These are phyloP conservation scores for Graphium colonna DNA, from an alignment of 2,888 invertebrate species.

Conservation along the genomic window DNA sequence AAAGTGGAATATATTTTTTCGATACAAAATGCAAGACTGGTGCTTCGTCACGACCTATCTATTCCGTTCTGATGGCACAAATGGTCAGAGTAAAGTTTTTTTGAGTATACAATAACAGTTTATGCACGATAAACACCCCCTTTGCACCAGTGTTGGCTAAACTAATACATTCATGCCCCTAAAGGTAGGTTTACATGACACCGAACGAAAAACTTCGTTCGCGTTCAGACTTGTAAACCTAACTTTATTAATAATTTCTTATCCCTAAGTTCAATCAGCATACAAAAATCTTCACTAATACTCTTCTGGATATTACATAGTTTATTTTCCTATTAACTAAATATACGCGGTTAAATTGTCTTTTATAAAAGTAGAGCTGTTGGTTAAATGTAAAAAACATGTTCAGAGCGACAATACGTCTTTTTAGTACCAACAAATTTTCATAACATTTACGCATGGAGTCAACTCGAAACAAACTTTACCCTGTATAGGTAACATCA, in stretches of 20 bases:
- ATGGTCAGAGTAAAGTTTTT: constrained; percentile 43
- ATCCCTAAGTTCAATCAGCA: constrained; percentile 1
- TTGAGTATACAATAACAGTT: constrained; percentile 40
- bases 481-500: constrained; percentile 21
- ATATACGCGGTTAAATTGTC: constrained; percentile 4
- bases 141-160: constrained; percentile 46
- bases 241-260: neutral
- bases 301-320: constrained; percentile 4
- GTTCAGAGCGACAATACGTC: constrained; percentile 14
- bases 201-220: too few species aligned
- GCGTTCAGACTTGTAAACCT: neutral
- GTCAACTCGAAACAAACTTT: constrained; percentile 1
- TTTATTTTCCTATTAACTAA: constrained; percentile 9
- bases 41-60: constrained; percentile 28
- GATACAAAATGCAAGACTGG: constrained; percentile 40
- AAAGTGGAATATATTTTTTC: constrained; percentile 20
- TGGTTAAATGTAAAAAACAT: neutral
- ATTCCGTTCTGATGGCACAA: constrained; percentile 45
- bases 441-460: neutral
- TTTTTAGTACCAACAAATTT: constrained; percentile 5
- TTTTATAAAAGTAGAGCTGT: neutral
- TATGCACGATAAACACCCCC: constrained; percentile 36
- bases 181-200: constrained; percentile 4
- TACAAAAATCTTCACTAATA: constrained; percentile 5
- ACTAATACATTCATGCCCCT: constrained; percentile 22